A percentile compares a stretch with the other conserved stretches of the same genome.
These are phyloP conservation scores for Deilephila porcellus DNA, from an alignment of 2,888 invertebrate genomes.

Conservation along the genomic window DNA sequence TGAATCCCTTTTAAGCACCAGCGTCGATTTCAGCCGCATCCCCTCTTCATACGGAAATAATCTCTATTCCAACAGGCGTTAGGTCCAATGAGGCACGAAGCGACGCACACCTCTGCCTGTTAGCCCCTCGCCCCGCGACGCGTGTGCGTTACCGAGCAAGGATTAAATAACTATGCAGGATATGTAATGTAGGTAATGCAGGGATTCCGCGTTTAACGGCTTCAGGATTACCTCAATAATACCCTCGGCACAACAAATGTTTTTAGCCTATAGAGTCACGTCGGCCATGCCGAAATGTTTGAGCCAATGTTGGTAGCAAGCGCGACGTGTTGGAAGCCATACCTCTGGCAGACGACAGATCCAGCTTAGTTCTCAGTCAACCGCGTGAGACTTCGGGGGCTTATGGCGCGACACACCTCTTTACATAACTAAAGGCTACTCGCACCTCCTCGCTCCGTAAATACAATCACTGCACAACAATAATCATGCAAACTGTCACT, in stretches of 20 bases:
- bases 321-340: constrained; percentile 65
- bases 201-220: constrained; percentile 81
- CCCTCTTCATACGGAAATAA: constrained; percentile 58
- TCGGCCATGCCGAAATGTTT: constrained; percentile 32
- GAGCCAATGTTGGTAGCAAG: constrained; percentile 19
- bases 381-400: constrained; percentile 63
- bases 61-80: constrained; percentile 66
- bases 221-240: constrained; percentile 82
- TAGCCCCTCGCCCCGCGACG: constrained; percentile 48
- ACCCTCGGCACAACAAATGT: constrained; percentile 80
- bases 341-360: constrained; percentile 59
- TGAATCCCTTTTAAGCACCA: constrained; percentile 72
- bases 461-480: background rate
- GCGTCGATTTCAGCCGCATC: constrained; percentile 63
- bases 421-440: constrained; percentile 63
- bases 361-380: constrained; percentile 64
- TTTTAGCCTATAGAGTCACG: constrained; percentile 64
- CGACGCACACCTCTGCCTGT: constrained; percentile 42
- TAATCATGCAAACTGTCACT: constrained; percentile 17
- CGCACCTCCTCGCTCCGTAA: background rate
- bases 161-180: constrained; percentile 79
- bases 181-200: constrained; percentile 81
- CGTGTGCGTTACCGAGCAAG: constrained; percentile 61
- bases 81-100: constrained; percentile 61
- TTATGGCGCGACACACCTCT: constrained; percentile 54